Conservation (phyloP, 35 echinoderm and acorn worm genomes). For the Hemicentrotus pulcherrimus region DNA sequence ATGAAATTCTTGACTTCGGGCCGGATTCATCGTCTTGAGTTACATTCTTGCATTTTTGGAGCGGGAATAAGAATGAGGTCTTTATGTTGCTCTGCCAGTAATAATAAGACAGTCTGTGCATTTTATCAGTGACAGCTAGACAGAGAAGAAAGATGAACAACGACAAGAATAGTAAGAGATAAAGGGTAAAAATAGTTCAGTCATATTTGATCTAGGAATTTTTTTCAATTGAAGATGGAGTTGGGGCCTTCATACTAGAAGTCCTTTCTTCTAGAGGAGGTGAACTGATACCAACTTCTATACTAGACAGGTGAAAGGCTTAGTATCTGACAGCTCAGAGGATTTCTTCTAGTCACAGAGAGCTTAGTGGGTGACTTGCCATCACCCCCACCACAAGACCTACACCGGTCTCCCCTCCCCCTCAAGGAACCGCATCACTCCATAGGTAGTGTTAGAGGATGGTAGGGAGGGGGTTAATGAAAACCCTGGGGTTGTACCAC, state of each 20-base stretch:
- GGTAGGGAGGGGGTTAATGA: neutral
- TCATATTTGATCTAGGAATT: neutral
- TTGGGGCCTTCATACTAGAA: neutral
- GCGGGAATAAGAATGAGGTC: neutral
- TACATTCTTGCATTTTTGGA: neutral
- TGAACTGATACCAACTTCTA: neutral
- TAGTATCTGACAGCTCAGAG: neutral
- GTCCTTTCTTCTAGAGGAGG: neutral
- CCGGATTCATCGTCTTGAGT: neutral
- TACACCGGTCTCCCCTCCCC: neutral
- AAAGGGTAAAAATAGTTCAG: too few species aligned
- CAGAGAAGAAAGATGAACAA: neutral
- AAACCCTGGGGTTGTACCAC: neutral
- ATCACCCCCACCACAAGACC: neutral
- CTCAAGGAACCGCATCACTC: neutral
- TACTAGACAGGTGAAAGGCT: neutral
- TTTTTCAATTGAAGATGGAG: neutral
- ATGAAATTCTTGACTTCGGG: neutral
- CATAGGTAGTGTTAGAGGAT: neutral
- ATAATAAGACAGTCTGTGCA: neutral
- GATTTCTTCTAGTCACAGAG: neutral
- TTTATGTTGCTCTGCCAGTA: neutral
- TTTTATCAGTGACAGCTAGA: neutral
- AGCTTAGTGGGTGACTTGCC: neutral
- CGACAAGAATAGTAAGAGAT: neutral